Base-by-base conservation (phyloP, 2,888 invertebrate genomes). In the Metallyticus violacea region DNA sequence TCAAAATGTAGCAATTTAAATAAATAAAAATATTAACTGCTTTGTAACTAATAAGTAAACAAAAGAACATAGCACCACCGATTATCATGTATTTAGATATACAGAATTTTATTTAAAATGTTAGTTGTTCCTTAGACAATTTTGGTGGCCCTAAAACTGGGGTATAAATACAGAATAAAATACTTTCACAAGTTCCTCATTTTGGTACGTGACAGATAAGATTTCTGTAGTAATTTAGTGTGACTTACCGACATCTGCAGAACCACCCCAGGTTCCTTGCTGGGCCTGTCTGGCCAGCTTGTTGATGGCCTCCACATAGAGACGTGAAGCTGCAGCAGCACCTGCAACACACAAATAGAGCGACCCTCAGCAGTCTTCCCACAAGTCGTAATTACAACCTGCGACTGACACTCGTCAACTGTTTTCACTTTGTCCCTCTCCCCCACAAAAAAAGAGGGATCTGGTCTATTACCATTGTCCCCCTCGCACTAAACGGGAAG, bases 261-360 rank as follows among this genome's bases (percentile, higher is more conserved):
- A 97, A 91, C 97, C 97, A 89, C 96, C 96, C 96, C 96, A 96
- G 79, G 96, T 96, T 89, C 97, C 97, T 92, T 97, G 97, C 92
- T 97, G 97, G 86, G 97, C 97, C 91, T 97, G 97, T 89, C 96
- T 93, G 88, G 97, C 97, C 91, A 97, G 93, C 92, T 97, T 97
- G 89, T 96, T 96, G 91, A 97, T 95, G 88, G 97, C 96, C 90
- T 97, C 97, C 90, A 97, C 97, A 92, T 97, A 97, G 89, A 97
- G 92, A 85, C 97, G 94, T 62, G 97, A 97, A 77, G 97, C 97
- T 88, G 97, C 96, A 87, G 97, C 97, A 88, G 97, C 97, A 91
- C 97, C 97, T 97, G 93, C 81, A 92, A 92, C 88, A 89, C 85
- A 83, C 77, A 85, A 28, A 29, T 78, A 85, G 26, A 84, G n/a